Percentiles rank a stretch among this genome's conserved stretches.
These are phyloP conservation scores for Pseudomyrmex cubaensis DNA, from an alignment of 1,140 invertebrate species.

Conservation along the genomic window DNA sequence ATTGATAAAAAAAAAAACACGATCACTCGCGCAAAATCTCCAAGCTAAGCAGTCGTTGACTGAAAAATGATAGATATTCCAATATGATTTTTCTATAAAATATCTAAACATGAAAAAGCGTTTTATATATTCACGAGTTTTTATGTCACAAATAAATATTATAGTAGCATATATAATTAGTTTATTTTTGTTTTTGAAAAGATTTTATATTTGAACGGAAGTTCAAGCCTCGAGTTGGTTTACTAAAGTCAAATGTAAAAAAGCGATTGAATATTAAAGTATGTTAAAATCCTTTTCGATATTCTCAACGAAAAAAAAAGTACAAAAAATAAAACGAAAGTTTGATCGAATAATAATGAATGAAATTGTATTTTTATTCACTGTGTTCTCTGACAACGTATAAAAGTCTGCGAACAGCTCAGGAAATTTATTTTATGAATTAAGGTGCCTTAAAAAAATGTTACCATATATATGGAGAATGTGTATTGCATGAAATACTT, in stretches of 20 bases:
- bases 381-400: neutral
- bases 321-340: neutral
- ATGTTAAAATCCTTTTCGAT: neutral
- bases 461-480: too few species aligned
- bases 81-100: slow-evolving; percentile 3
- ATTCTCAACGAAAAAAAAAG: neutral
- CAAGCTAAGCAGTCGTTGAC: neutral
- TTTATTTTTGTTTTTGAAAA: too few species aligned
- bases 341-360: slow-evolving; percentile 10
- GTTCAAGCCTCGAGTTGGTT: slow-evolving; percentile 12
- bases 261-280: slow-evolving; percentile 12
- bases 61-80: neutral
- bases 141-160: slow-evolving; percentile 15
- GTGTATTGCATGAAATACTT: too few species aligned
- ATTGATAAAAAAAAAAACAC: neutral
- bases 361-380: slow-evolving; percentile 18
- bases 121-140: slow-evolving; percentile 15
- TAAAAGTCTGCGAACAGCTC: neutral
- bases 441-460: too few species aligned
- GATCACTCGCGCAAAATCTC: neutral
- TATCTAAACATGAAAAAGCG: neutral
- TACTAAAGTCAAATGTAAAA: slow-evolving; percentile 6
- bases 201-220: neutral
- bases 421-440: neutral
- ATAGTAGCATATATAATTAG: neutral